These are phyloP conservation scores for Probosciger aterrimus DNA, from an alignment of 2,113 vertebrate genomes.

Conservation along the genomic window DNA sequence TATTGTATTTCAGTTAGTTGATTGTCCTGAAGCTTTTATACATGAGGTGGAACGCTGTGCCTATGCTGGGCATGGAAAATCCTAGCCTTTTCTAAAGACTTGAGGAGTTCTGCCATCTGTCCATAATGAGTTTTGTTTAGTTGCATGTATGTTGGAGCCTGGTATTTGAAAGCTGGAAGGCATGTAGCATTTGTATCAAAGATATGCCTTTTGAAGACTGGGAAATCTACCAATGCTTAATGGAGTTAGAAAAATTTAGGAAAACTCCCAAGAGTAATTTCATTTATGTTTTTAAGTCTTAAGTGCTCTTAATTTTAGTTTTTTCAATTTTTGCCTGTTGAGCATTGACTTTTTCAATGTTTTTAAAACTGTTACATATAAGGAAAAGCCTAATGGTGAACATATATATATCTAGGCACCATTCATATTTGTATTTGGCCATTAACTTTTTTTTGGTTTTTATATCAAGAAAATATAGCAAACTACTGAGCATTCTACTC, in stretches of 20 bases:
- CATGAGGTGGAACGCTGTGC: neutral
- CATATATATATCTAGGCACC: neutral
- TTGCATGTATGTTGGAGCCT: neutral
- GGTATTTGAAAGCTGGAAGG: neutral
- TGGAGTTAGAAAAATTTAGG: neutral
- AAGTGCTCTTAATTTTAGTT: neutral
- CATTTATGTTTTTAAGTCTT: neutral
- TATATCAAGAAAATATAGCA: neutral
- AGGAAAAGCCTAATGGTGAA: neutral
- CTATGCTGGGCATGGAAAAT: neutral
- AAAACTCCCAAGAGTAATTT: neutral
- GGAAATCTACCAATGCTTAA: neutral
- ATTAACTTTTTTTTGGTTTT: neutral
- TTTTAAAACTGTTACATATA: neutral
- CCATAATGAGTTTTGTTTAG: neutral
- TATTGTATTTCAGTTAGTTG: neutral
- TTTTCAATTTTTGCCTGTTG: neutral
- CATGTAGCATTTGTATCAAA: neutral
- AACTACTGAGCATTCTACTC: neutral
- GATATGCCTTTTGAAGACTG: neutral
- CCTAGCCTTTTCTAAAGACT: neutral
- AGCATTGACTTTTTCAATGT: neutral
- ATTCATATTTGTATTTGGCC: neutral
- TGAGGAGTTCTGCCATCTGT: neutral
- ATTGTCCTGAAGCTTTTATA: neutral